Percentiles rank a stretch among this genome's conserved stretches.
Evolutionary conservation across 2,113 vertebrate genomes (phyloP).

Genomic region (Megalops atlanticus): DNA sequence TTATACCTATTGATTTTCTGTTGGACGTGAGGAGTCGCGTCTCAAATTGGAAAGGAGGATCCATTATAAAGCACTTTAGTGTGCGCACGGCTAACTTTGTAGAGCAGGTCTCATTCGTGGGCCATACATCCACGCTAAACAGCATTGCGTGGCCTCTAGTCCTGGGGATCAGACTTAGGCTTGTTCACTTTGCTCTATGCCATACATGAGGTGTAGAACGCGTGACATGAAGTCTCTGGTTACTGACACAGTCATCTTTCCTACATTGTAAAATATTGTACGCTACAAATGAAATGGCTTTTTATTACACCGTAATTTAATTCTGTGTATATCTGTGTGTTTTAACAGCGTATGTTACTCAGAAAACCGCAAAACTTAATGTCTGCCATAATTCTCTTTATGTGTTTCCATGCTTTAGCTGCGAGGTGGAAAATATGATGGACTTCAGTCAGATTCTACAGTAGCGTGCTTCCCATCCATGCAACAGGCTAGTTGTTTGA

Average conservation of each 20-base stretch:
- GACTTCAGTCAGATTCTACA: background rate
- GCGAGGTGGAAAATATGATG: background rate
- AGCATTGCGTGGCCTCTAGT: background rate
- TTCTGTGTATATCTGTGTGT: too few species aligned
- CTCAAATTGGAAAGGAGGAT: conserved; percentile 89
- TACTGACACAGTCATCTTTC: too few species aligned
- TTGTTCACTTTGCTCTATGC: too few species aligned
- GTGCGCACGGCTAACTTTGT: conserved; percentile 77
- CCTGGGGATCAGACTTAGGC: background rate
- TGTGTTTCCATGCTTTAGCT: background rate
- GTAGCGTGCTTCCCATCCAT: background rate
- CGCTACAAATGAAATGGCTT: too few species aligned
- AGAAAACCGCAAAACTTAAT: background rate
- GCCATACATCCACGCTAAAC: conserved; percentile 59
- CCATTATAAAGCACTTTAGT: conserved; percentile 87
- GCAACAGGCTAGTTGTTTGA: background rate
- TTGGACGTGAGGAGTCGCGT: conserved; percentile 90
- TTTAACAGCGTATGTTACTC: too few species aligned
- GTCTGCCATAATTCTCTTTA: background rate
- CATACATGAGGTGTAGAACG: too few species aligned
- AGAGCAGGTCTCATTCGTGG: conserved; percentile 65
- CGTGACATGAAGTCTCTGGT: too few species aligned
- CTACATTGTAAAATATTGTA: too few species aligned
- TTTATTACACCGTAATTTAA: too few species aligned
- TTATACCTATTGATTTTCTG: conserved; percentile 98